These are phyloP conservation scores for Leptodactylus fuscus DNA, from an alignment of 2,113 vertebrate species.

Conservation along the genomic window DNA sequence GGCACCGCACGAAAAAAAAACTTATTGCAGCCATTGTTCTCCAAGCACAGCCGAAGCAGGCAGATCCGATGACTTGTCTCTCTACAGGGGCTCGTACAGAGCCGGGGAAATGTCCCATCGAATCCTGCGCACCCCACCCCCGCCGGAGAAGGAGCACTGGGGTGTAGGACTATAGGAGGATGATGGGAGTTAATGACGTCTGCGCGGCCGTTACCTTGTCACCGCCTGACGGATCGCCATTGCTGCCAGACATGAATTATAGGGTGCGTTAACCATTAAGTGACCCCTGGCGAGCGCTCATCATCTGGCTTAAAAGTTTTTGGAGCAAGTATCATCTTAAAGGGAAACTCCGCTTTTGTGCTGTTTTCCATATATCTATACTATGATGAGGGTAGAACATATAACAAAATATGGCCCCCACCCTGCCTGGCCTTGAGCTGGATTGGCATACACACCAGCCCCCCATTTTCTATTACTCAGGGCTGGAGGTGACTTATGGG, in stretches of 20 bases:
- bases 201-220: conserved; percentile 23
- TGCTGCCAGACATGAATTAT: conserved; percentile 36
- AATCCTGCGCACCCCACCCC: neutral
- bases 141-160: neutral
- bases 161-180: neutral
- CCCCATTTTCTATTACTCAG: too few species aligned
- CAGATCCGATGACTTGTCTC: conserved; percentile 52
- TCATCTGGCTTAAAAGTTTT: neutral
- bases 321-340: neutral
- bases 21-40: conserved; percentile 49
- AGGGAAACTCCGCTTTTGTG: neutral
- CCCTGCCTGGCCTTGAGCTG: too few species aligned
- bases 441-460: too few species aligned
- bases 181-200: conserved; percentile 29
- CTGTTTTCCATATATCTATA: too few species aligned
- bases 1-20: conserved; percentile 52
- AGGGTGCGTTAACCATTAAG: conserved; percentile 24
- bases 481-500: too few species aligned
- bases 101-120: conserved; percentile 37
- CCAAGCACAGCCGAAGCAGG: conserved; percentile 53
- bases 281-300: neutral
- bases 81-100: conserved; percentile 32
- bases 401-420: too few species aligned
- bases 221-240: conserved; percentile 8
- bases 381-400: too few species aligned